phyloP scores from a whole-genome alignment of 2,113 vertebrate genomes.

The Lophura nycthemera region DNA sequence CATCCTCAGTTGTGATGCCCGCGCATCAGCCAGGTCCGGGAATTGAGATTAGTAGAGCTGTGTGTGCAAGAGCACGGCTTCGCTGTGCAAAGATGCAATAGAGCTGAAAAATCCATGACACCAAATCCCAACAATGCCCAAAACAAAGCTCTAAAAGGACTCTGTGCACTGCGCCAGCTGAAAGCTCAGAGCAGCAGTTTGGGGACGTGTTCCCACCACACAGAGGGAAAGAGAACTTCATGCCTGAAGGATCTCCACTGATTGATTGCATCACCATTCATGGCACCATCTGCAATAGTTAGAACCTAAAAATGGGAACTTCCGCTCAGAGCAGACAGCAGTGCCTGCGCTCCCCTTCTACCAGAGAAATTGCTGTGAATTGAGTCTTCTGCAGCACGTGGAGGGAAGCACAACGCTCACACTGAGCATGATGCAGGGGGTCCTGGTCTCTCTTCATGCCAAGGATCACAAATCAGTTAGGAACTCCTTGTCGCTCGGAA shows the following conservation, averaged over 20 bases:
- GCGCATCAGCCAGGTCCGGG: background rate
- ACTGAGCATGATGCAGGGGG: constrained; percentile 29
- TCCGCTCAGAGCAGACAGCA: background rate
- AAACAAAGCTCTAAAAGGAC: background rate
- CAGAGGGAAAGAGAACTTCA: background rate
- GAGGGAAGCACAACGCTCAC: background rate
- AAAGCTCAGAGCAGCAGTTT: background rate
- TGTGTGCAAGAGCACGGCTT: background rate
- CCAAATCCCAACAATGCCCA: background rate
- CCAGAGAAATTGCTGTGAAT: background rate
- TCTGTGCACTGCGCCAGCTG: background rate
- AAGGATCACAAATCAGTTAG: constrained; percentile 53
- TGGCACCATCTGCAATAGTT: background rate
- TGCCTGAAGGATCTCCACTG: background rate
- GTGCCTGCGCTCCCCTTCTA: background rate
- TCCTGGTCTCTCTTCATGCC: constrained; percentile 4
- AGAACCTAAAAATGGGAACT: constrained; percentile 14
- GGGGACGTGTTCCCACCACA: background rate
- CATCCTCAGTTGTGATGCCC: background rate
- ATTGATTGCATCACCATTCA: background rate
- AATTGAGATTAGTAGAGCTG: background rate
- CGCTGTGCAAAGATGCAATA: background rate
- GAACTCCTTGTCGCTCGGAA: constrained; percentile 55
- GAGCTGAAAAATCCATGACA: background rate
- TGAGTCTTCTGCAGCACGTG: background rate